Evolutionary conservation across 2,888 invertebrate genomes (phyloP).

Genomic region (Melanchra persicariae): DNA sequence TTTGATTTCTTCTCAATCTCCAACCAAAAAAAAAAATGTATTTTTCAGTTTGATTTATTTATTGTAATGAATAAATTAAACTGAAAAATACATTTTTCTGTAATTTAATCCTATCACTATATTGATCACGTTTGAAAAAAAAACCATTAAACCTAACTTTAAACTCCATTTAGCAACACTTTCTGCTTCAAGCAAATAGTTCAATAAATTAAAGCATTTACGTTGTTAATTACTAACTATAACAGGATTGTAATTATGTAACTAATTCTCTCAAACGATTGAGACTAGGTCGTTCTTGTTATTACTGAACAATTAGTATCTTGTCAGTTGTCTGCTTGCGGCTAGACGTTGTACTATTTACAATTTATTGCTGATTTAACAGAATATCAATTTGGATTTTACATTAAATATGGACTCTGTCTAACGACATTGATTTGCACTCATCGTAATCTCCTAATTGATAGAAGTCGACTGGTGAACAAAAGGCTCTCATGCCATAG

Average conservation of each 20-base stretch:
- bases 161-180: conserved; percentile 1
- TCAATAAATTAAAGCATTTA: conserved; percentile 42
- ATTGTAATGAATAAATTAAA: too few species aligned
- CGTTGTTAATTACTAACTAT: conserved; percentile 49
- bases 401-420: not conserved
- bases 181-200: conserved; percentile 16
- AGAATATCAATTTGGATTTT: not conserved
- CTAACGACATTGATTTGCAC: not conserved
- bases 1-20: too few species aligned
- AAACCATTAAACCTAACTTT: too few species aligned
- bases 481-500: too few species aligned
- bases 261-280: conserved; percentile 35
- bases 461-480: not conserved
- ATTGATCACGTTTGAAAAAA: too few species aligned
- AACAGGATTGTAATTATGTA: conserved; percentile 38
- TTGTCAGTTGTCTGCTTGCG: conserved; percentile 36
- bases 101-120: too few species aligned
- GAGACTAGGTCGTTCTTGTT: conserved; percentile 17
- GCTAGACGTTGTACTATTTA: conserved; percentile 2
- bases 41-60: too few species aligned
- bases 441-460: not conserved
- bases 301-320: conserved; percentile 43
- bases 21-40: too few species aligned
- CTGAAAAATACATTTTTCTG: too few species aligned
- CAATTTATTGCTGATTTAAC: conserved; percentile 10